phyloP scores from a whole-genome alignment of 2,113 vertebrate genomes.

The Gracilinanus agilis region DNA sequence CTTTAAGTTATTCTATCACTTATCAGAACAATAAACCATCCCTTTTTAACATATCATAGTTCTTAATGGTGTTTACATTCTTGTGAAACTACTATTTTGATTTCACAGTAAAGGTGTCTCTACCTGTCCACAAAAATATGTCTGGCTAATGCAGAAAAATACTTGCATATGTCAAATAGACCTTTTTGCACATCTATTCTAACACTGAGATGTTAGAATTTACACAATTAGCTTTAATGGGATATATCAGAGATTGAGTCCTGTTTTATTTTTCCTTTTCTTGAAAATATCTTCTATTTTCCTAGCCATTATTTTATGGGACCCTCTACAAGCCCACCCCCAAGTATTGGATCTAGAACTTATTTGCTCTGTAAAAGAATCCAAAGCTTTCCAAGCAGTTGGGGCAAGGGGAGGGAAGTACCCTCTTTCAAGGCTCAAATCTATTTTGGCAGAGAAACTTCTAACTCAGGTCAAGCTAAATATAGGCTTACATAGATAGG shows the following conservation, averaged over 20 bases:
- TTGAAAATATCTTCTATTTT: neutral
- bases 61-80: slow-evolving; percentile 20
- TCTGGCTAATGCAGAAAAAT: neutral
- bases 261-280: neutral
- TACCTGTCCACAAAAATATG: neutral
- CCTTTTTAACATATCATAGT: neutral
- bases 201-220: neutral
- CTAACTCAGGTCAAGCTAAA: neutral
- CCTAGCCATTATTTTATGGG: neutral
- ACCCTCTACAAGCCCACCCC: neutral
- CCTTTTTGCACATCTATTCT: neutral
- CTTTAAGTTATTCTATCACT: neutral
- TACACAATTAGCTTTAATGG: neutral
- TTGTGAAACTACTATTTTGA: neutral
- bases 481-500: neutral
- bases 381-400: neutral
- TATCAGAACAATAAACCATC: slow-evolving; percentile 9
- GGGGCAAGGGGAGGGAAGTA: no score
- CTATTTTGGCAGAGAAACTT: neutral
- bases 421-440: neutral
- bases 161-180: neutral
- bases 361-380: neutral
- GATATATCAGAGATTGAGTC: neutral
- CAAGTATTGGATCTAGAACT: neutral
- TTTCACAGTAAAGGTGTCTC: neutral